phyloP scores from a whole-genome alignment of 2,113 vertebrate species.

The Seriola quinqueradiata region DNA sequence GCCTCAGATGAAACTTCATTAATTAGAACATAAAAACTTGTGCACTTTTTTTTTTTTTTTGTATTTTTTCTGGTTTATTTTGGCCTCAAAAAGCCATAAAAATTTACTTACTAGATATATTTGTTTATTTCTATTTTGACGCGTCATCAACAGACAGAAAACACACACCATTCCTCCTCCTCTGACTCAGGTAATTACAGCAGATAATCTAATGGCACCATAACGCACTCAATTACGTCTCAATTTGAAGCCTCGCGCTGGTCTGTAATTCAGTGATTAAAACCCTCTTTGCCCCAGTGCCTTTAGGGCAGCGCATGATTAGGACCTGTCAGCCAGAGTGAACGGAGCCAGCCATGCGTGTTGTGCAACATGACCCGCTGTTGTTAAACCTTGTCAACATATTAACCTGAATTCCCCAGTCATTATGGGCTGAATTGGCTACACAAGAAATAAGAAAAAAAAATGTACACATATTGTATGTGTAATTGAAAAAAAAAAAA shows the following conservation, averaged over 20 bases:
- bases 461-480: constrained; percentile 78
- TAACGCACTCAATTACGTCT: constrained; percentile 92
- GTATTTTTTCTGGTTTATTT: not conserved
- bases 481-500: constrained; percentile 83
- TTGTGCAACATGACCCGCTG: constrained; percentile 95
- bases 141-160: not conserved
- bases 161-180: not conserved
- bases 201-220: constrained; percentile 56
- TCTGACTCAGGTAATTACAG: constrained; percentile 49
- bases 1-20: not conserved
- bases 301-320: constrained; percentile 95
- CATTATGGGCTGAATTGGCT: constrained; percentile 86
- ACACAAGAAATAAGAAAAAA: constrained; percentile 67
- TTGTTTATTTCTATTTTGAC: not conserved
- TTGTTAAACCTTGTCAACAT: constrained; percentile 99
- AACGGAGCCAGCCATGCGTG: constrained; percentile 91
- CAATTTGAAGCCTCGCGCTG: constrained; percentile 94
- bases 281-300: constrained; percentile 91
- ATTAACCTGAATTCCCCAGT: constrained; percentile 99
- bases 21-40: not conserved
- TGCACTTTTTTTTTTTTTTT: not conserved
- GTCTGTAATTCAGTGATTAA: constrained; percentile 93
- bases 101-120: not conserved
- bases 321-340: constrained; percentile 95
- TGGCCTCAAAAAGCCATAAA: not conserved